Conservation (phyloP, 1,140 invertebrate species). For the Phymastichus coffea region DNA sequence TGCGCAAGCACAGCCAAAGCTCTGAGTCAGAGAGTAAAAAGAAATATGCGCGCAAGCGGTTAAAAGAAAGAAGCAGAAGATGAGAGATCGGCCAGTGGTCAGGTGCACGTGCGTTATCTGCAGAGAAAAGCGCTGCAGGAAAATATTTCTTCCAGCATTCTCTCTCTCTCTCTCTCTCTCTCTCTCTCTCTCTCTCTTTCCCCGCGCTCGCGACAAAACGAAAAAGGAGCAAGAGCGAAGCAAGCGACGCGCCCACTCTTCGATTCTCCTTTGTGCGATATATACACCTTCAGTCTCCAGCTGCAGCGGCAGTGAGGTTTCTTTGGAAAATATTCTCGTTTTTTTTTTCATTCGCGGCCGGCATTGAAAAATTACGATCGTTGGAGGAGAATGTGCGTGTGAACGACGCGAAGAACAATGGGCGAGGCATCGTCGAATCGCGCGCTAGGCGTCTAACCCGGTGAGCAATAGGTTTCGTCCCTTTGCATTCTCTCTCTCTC, state of each 20-base stretch:
- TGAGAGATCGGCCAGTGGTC: not conserved
- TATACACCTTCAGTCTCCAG: not conserved
- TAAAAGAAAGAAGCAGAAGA: constrained; percentile 1
- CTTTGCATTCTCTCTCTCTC: constrained; percentile 38
- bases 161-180: constrained; percentile 33
- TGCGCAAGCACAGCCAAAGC: constrained; percentile 27
- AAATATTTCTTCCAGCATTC: constrained; percentile 47
- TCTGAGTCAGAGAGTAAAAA: constrained; percentile 17
- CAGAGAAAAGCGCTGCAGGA: constrained; percentile 35
- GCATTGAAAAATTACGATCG: constrained; percentile 48
- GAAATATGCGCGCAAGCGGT: too few species aligned
- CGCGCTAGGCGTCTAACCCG: constrained; percentile 48
- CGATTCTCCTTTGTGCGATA: too few species aligned
- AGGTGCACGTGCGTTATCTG: constrained; percentile 23
- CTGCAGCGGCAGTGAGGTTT: constrained; percentile 10
- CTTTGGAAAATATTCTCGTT: constrained; percentile 31
- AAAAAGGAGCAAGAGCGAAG: too few species aligned
- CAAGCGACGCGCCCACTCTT: too few species aligned
- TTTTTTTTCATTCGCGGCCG: constrained; percentile 39
- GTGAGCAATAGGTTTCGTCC: constrained; percentile 57
- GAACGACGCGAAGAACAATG: constrained; percentile 58
- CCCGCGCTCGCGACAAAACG: constrained; percentile 30
- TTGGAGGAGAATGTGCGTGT: constrained; percentile 46
- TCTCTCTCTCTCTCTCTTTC: constrained; percentile 36
- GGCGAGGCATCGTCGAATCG: constrained; percentile 47